A percentile compares a stretch with the other conserved stretches of the same genome.
Conservation (phyloP, 1,140 invertebrate species). For the Ctenoplectra terminalis region DNA sequence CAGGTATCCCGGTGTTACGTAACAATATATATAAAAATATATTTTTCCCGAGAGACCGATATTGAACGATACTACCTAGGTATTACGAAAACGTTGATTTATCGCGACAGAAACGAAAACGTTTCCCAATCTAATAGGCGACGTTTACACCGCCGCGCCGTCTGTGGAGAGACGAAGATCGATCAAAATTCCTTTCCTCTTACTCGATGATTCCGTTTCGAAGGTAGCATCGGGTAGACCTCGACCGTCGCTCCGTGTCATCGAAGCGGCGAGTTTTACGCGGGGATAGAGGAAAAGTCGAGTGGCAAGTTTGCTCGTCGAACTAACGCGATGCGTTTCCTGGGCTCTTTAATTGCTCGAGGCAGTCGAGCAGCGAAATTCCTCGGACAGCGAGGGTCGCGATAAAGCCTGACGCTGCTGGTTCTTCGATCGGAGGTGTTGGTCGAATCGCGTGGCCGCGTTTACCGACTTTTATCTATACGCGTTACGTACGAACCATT, state of each 20-base stretch:
- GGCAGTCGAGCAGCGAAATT: neutral
- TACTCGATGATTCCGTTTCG: slow-evolving; percentile 7
- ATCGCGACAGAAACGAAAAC: slow-evolving; percentile 50
- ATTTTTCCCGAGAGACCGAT: neutral
- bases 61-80: neutral
- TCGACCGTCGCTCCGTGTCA: too few species aligned
- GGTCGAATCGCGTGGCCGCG: neutral
- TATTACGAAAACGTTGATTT: slow-evolving; percentile 56
- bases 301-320: neutral
- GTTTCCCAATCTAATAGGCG: slow-evolving; percentile 38
- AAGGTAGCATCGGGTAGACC: slow-evolving; percentile 10
- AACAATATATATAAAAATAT: slow-evolving; percentile 49
- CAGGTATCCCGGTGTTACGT: neutral
- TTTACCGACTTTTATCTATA: slow-evolving; percentile 13
- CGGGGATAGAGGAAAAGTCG: too few species aligned
- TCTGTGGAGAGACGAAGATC: neutral
- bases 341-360: neutral
- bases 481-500: slow-evolving; percentile 26
- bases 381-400: neutral
- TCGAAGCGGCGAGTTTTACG: too few species aligned
- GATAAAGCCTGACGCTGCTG: too few species aligned
- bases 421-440: neutral
- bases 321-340: neutral
- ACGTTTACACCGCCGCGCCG: neutral
- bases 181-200: slow-evolving; percentile 43